A percentile compares a stretch with the other conserved stretches of the same genome.
phyloP scores from a whole-genome alignment of 37 sponge, comb jelly and placozoan genomes.

The Hexactinellida sp. region DNA sequence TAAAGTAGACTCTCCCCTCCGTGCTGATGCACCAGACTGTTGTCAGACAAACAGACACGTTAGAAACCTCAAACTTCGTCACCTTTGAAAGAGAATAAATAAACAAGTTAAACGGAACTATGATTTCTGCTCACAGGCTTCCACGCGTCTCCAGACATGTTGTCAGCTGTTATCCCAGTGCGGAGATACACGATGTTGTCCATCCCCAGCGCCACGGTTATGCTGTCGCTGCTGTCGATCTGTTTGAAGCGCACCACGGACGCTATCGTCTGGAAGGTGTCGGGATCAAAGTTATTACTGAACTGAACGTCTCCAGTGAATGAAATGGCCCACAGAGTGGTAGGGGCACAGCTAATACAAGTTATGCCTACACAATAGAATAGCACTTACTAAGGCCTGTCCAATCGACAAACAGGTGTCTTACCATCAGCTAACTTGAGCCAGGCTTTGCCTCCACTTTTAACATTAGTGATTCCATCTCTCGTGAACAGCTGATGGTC shows the following conservation, averaged over 20 bases:
- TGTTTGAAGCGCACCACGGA: background rate
- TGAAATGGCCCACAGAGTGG: slow-evolving; percentile 19
- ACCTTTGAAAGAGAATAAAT: background rate
- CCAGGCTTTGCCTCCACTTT: slow-evolving; percentile 41
- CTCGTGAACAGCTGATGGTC: slow-evolving; percentile 39
- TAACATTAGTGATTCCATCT: slow-evolving; percentile 25
- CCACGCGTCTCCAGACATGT: background rate
- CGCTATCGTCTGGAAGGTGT: background rate
- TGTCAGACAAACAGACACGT: slow-evolving; percentile 22
- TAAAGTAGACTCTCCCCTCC: slow-evolving; percentile 41
- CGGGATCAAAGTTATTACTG: background rate
- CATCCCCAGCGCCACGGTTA: background rate
- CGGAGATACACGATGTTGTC: background rate
- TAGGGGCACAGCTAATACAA: background rate
- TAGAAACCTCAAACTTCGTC: background rate
- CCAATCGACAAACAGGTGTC: background rate
- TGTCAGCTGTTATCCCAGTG: background rate
- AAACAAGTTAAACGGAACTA: background rate
- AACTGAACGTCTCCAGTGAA: slow-evolving; percentile 10
- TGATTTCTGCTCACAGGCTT: background rate
- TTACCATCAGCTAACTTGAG: slow-evolving; percentile 18
- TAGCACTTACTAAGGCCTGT: background rate
- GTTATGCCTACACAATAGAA: slow-evolving; percentile 35
- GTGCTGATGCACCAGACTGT: slow-evolving; percentile 43
- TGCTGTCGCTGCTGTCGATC: slow-evolving; percentile 8